phyloP scores from a whole-genome alignment of 2,888 invertebrate species.

The Epinotia ramella region DNA sequence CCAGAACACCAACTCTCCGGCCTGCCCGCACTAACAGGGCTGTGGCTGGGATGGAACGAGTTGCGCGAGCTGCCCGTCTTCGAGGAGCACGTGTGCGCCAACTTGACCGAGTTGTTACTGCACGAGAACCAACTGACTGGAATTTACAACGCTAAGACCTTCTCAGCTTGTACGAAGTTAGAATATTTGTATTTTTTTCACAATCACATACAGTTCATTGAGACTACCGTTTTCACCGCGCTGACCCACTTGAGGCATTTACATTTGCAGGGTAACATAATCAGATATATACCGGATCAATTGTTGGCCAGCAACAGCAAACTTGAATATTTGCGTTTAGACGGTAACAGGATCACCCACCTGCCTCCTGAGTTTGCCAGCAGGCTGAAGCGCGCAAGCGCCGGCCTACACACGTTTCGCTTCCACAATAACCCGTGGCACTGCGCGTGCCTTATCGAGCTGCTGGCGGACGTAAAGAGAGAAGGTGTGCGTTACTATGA shows the following conservation, averaged over 20 bases:
- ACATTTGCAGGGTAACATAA: not conserved
- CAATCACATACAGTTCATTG: not conserved
- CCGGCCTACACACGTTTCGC: not conserved
- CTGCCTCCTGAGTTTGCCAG: too few species aligned
- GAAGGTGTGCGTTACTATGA: too few species aligned
- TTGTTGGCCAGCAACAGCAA: too few species aligned
- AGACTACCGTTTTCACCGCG: not conserved
- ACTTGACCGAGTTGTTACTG: not conserved
- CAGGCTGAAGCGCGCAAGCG: too few species aligned
- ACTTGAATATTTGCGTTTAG: not conserved
- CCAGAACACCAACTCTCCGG: not conserved
- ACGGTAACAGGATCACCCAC: not conserved
- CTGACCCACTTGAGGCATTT: not conserved
- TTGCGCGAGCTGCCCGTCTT: constrained; percentile 2
- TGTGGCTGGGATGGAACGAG: not conserved
- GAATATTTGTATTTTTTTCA: not conserved
- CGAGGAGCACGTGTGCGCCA: too few species aligned
- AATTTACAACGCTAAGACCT: not conserved
- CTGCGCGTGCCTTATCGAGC: constrained; percentile 1
- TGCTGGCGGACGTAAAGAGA: not conserved
- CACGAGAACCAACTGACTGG: not conserved
- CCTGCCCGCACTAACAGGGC: not conserved
- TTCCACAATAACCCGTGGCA: constrained; percentile 9
- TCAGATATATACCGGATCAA: not conserved
- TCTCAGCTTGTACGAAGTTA: not conserved